phyloP scores from a whole-genome alignment of 2,113 vertebrate species.

The Silurus meridionalis region DNA sequence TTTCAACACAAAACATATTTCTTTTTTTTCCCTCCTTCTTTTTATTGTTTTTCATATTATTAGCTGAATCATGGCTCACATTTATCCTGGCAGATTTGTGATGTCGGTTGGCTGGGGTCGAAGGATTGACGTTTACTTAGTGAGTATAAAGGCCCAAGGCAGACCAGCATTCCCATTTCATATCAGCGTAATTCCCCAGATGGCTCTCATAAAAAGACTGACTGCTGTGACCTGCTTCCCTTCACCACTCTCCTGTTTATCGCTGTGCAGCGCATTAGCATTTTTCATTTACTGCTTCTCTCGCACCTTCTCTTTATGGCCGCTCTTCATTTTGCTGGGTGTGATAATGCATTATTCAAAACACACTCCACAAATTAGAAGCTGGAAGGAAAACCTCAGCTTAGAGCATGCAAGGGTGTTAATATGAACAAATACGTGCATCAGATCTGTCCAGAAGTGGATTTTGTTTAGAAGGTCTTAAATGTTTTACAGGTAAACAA shows the following conservation, averaged over 20 bases:
- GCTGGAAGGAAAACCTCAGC: background rate
- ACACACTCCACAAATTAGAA: background rate
- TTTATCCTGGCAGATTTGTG: slow-evolving; percentile 68
- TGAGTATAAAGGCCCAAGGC: slow-evolving; percentile 67
- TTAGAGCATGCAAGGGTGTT: background rate
- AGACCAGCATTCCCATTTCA: slow-evolving; percentile 31
- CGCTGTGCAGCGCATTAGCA: slow-evolving; percentile 31
- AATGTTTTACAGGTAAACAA: slow-evolving; percentile 26
- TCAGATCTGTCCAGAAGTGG: slow-evolving; percentile 9
- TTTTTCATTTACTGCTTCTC: slow-evolving; percentile 41
- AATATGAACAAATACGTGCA: slow-evolving; percentile 1
- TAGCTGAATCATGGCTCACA: slow-evolving; percentile 45
- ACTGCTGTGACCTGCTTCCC: slow-evolving; percentile 42
- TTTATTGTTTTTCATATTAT: slow-evolving; percentile 32
- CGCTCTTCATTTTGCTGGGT: background rate
- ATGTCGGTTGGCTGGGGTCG: slow-evolving; percentile 73
- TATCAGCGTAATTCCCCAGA: slow-evolving; percentile 44
- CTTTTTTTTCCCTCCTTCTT: background rate
- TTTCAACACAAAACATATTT: background rate
- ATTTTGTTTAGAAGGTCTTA: slow-evolving; percentile 15
- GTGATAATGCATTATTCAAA: slow-evolving; percentile 37
- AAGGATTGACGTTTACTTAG: slow-evolving; percentile 74
- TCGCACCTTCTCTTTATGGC: background rate
- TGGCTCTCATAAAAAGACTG: slow-evolving; percentile 41
- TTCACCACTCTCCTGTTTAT: slow-evolving; percentile 29